Evolutionary conservation across 2,888 invertebrate genomes (phyloP).

Genomic region (Dynastes tityus): DNA sequence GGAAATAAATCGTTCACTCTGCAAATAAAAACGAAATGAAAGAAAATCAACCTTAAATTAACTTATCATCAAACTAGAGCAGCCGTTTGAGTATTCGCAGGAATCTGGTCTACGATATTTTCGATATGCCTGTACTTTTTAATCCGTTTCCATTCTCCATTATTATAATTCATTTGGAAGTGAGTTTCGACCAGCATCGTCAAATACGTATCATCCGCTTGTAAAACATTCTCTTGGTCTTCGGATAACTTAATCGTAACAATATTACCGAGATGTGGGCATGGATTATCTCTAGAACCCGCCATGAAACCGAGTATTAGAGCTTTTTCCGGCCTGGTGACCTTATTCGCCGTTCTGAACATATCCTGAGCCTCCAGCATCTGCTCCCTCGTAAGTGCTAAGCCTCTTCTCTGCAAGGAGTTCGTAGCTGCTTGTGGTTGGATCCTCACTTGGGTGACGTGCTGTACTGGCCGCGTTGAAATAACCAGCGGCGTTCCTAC

Average conservation of each 20-base stretch:
- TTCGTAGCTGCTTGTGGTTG: constrained; percentile 73
- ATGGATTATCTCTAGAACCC: constrained; percentile 97
- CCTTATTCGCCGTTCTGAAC: constrained; percentile 96
- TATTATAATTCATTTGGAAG: constrained; percentile 99
- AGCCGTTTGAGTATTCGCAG: constrained; percentile 65
- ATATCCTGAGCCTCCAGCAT: constrained; percentile 98
- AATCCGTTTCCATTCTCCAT: constrained; percentile 96
- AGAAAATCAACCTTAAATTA: constrained; percentile 53
- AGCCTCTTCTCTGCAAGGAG: constrained; percentile 76
- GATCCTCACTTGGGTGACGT: constrained; percentile 74
- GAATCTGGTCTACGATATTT: constrained; percentile 66
- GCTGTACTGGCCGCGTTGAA: constrained; percentile 68
- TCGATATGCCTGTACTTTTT: constrained; percentile 90
- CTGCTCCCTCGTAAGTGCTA: constrained; percentile 92
- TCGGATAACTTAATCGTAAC: constrained; percentile 97
- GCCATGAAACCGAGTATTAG: constrained; percentile 99
- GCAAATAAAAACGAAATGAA: constrained; percentile 14
- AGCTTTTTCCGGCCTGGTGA: constrained; percentile 96
- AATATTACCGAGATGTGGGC: constrained; percentile 96
- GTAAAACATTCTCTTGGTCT: constrained; percentile 89
- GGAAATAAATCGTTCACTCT: constrained; percentile 3
- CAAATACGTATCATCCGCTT: constrained; percentile 86
- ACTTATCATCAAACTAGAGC: constrained; percentile 61
- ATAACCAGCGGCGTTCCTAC: constrained; percentile 74
- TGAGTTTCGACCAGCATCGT: constrained; percentile 92